Conservation (phyloP, 2,888 invertebrate species). For the Caenorhabditis sp. region DNA sequence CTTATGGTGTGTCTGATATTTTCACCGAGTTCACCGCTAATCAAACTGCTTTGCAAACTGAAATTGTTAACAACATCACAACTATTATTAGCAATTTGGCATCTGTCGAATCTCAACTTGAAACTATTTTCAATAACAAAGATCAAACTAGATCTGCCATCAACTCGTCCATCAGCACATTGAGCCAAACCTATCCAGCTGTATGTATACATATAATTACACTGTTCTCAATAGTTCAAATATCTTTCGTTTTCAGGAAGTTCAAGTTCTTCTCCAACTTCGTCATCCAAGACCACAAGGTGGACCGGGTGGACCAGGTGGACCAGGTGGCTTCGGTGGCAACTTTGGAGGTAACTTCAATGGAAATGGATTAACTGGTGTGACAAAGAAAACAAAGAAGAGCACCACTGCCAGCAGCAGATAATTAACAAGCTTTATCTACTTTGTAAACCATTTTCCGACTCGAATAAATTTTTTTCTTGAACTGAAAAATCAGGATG, state of each 20-base stretch:
- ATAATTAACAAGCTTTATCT: not conserved
- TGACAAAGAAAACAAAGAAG: not conserved
- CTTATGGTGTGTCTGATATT: conserved; percentile 33
- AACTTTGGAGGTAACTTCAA: conserved; percentile 2
- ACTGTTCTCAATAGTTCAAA: not conserved
- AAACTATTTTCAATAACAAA: conserved; percentile 30
- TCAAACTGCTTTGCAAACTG: conserved; percentile 21
- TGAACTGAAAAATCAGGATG: too few species aligned
- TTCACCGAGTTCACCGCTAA: conserved; percentile 40
- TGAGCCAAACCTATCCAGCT: conserved; percentile 13
- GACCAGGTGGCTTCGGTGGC: not conserved
- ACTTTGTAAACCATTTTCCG: not conserved
- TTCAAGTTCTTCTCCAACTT: not conserved
- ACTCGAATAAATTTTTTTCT: not conserved
- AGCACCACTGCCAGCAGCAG: not conserved
- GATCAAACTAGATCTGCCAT: conserved; percentile 28
- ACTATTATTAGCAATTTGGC: conserved; percentile 34
- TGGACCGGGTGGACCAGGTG: not conserved
- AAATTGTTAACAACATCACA: conserved; percentile 36
- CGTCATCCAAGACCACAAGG: not conserved
- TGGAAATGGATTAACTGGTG: conserved; percentile 14
- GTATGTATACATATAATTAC: conserved; percentile 7
- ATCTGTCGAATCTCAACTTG: conserved; percentile 18
- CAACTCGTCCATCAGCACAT: conserved; percentile 5
- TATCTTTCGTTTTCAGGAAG: conserved; percentile 11